Base-by-base conservation (phyloP, 2,113 vertebrate genomes). In the Colius striatus region DNA sequence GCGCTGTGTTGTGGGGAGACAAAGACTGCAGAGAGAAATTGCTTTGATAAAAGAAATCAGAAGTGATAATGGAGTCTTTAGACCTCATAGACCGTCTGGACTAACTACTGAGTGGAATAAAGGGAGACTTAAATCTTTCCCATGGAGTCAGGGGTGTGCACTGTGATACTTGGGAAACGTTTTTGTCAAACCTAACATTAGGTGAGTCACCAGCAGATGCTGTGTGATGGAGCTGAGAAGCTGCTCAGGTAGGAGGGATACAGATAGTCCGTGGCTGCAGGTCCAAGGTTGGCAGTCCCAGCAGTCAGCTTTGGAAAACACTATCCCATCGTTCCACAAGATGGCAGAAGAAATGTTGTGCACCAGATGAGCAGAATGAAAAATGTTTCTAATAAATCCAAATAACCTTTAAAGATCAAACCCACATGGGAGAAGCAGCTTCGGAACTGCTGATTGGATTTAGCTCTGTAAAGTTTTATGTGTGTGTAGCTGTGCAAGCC, bases 321-420 rank as follows among this genome's bases (percentile, higher is more conserved):
- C 23, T 1, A 54, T 66, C 50, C 17, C 47, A 2, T 30, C 5
- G 1, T 65, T 45, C 97, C 97, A 96, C 96, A 62, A 96, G 98
- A 82, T 97, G 98, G 97, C 97, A 77, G 97, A 86, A 66, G 82
- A 87, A 95, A 89, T 60, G 75, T 63, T 16, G 1, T 54, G 53
- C 45, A 43, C 41, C 78, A 36, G 43, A 66, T 83, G 82, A 80
- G 83, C 55, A 82, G 78, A 89, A 92, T 97, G 96, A 98, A 91
- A 96, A 97, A 97, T 97, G 95, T 87, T 96, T 96, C 90, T 95
- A 96, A 96, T 97, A 97, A 92, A 97, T 94, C 82, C 96, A 96
- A 95, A 95, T 96, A 97, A 96, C 96, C 97, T 97, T 97, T 97
- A 96, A 96, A 97, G 96, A 97, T 97, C 95, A 96, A 93, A 89